Percentiles rank a stretch among this genome's conserved stretches.
Conservation (phyloP, 2,797 vertebrate genomes). For the Etheostoma perlongum region DNA sequence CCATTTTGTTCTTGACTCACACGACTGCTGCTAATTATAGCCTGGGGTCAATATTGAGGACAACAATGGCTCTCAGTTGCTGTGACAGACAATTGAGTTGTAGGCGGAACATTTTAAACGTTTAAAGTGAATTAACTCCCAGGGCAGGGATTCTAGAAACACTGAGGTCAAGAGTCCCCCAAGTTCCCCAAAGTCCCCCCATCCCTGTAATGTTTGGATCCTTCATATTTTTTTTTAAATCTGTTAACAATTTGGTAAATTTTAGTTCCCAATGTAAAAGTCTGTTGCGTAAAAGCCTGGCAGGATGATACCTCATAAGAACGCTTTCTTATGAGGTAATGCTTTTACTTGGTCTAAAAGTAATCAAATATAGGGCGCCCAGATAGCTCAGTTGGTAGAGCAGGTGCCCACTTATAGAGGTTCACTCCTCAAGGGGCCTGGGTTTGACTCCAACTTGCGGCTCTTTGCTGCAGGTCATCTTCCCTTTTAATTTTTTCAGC, state of each 20-base stretch:
- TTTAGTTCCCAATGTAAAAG: too few relatives aligned
- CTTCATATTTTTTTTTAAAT: background rate
- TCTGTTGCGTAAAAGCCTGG: too few relatives aligned
- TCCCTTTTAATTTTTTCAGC: too few relatives aligned
- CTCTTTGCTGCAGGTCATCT: too few relatives aligned
- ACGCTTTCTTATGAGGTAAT: background rate
- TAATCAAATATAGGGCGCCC: background rate
- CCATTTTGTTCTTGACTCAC: constrained; percentile 39
- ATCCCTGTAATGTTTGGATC: background rate
- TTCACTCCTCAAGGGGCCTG: too few relatives aligned
- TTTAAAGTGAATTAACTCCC: background rate
- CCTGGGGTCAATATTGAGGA: constrained; percentile 40
- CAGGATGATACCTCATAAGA: too few relatives aligned
- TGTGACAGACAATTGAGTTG: constrained; percentile 10
- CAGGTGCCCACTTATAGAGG: too few relatives aligned
- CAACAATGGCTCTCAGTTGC: constrained; percentile 19
- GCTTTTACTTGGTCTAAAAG: background rate
- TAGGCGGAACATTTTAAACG: background rate
- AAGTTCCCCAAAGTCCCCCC: background rate
- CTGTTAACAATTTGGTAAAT: background rate
- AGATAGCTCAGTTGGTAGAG: too few relatives aligned
- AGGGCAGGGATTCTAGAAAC: background rate
- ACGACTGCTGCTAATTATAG: constrained; percentile 57
- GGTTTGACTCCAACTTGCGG: too few relatives aligned
- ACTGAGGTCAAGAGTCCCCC: background rate